A percentile compares a stretch with the other conserved stretches of the same genome.
These are phyloP conservation scores for Torymus aiolomorphi DNA, from an alignment of 2,888 invertebrate genomes.

Conservation along the genomic window DNA sequence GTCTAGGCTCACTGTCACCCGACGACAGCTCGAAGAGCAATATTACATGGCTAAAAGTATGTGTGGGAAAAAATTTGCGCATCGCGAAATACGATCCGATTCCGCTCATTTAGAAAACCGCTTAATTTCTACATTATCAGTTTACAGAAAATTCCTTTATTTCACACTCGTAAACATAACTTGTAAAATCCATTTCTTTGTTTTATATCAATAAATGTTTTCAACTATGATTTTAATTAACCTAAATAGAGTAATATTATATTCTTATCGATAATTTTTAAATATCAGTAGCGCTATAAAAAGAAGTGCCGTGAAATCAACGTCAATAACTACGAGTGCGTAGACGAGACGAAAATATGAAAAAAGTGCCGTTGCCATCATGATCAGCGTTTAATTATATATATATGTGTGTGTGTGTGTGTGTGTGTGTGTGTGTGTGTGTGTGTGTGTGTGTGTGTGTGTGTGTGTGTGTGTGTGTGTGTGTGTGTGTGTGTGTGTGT, in stretches of 20 bases:
- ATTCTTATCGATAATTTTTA: no score
- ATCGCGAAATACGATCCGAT: constrained; percentile 20
- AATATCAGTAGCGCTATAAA: no score
- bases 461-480: no score
- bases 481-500: no score
- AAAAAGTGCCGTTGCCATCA: constrained; percentile 52
- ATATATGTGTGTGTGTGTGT: no score
- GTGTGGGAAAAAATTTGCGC: constrained; percentile 18
- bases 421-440: no score
- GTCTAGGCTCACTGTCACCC: constrained; percentile 33
- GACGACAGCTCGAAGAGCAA: constrained; percentile 58
- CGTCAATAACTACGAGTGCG: constrained; percentile 49
- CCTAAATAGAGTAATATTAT: no score
- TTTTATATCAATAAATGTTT: constrained; percentile 1
- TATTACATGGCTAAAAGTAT: constrained; percentile 48
- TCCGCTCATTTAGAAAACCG: no score
- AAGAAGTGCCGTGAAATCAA: constrained; percentile 52
- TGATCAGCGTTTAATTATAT: constrained; percentile 16
- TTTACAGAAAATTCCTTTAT: background rate
- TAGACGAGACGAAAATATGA: constrained; percentile 9
- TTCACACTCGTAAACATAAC: background rate
- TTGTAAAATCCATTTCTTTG: constrained; percentile 22
- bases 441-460: no score
- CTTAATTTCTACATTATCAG: background rate
- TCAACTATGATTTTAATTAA: no score